Evolutionary conservation across 2,888 invertebrate species (phyloP), one percentile per base, ranked within the genome.

Genomic region (Rhagonycha lutea): DNA sequence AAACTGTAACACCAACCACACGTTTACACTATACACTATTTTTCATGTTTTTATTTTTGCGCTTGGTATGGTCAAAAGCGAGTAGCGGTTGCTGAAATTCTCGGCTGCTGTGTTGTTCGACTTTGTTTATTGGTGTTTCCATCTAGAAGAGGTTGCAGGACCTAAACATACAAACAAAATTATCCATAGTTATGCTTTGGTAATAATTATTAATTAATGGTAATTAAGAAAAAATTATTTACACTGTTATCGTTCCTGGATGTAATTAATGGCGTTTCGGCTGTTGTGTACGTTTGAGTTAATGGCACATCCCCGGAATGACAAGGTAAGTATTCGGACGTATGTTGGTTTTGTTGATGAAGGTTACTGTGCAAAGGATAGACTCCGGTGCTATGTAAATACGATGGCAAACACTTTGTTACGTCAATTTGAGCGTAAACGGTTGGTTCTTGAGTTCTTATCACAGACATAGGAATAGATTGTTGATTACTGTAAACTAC

Each of bases 381-480:
- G 68, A 87, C 87, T 74, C 86, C 85, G 28, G 86, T 83, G 47
- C 86, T 87, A 76, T 86, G 87, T 72, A 84, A 78, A 68, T 80
- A 81, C 24, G 78, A 68, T 63, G 81, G 81, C 71, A 81, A 80
- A 80, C 88, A 83, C 82, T 89, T 86, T 81, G 81, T 82, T 72
- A 89, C 87, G 81, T 90, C 90, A 77, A 90, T 88, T 84, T 90
- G 90, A 70, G 90, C 90, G 83, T 90, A 90, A 65, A 90, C 89
- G n/a, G 89, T 90, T 32, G 90, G 89, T 83, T 90, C 89, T 77
- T 86, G 87, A 68, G 87, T 83, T 68, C 88, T 84, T 76, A 88
- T 86, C 76, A 88, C 85, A 68, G 87, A 86, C 86, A 88, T 86
- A 14, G 88, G 88, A 62, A 87, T 87, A 72, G 88, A 84, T 76